Conservation (phyloP, 2,113 vertebrate genomes). For the Ophiodon elongatus region DNA sequence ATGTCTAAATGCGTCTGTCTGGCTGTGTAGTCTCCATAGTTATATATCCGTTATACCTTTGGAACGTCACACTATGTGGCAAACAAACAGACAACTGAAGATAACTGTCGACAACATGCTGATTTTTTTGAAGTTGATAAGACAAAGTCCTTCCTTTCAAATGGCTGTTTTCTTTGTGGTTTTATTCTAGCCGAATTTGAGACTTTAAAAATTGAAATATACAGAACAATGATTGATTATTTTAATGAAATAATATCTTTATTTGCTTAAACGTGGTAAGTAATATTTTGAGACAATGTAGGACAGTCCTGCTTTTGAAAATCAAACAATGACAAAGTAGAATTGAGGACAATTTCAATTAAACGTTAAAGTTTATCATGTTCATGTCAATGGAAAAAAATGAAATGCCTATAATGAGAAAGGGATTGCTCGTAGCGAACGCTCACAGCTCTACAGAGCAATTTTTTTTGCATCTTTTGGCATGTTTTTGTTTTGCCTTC, state of each 20-base stretch:
- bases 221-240: neutral
- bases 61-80: neutral
- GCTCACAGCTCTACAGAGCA: too few relatives aligned
- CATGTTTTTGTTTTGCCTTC: neutral
- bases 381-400: too few relatives aligned
- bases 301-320: too few relatives aligned
- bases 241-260: neutral
- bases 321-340: too few relatives aligned
- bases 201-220: neutral
- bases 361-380: too few relatives aligned
- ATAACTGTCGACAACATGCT: neutral
- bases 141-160: neutral
- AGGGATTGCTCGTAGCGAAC: too few relatives aligned
- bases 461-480: too few relatives aligned
- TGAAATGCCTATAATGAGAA: neutral
- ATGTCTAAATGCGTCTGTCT: neutral
- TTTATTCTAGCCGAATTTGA: neutral
- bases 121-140: conserved; percentile 9
- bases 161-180: neutral
- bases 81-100: neutral
- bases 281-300: too few relatives aligned
- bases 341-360: too few relatives aligned
- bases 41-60: neutral
- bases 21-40: neutral
- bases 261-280: neutral